Conservation (phyloP, 2,888 invertebrate genomes). For the Megamerina dolium region DNA sequence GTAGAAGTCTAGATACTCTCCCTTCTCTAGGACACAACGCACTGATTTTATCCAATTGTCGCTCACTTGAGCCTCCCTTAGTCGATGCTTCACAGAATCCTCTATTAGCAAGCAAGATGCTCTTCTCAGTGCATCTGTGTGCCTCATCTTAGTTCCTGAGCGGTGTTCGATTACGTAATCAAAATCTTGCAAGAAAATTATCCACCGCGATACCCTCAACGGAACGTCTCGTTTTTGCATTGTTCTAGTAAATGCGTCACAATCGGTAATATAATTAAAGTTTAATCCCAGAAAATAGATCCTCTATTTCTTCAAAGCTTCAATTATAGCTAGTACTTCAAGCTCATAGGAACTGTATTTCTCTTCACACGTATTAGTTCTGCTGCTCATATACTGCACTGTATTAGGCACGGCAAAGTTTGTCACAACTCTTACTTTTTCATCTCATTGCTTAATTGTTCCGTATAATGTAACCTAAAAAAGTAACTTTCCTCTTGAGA, state of each 20-base stretch:
- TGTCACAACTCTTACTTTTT: too few species aligned
- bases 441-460: too few species aligned
- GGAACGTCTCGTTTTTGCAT: slow-evolving; percentile 17
- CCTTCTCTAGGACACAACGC: background rate
- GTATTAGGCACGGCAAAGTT: slow-evolving; percentile 15
- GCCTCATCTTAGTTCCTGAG: too few species aligned
- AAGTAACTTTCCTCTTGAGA: slow-evolving; percentile 11
- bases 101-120: too few species aligned
- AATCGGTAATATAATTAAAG: slow-evolving; percentile 14
- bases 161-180: too few species aligned
- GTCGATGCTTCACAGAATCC: slow-evolving; percentile 1
- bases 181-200: slow-evolving; percentile 19
- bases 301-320: too few species aligned
- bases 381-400: slow-evolving; percentile 17
- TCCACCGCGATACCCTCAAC: slow-evolving; percentile 21
- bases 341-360: too few species aligned
- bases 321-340: too few species aligned
- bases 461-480: slow-evolving; percentile 20
- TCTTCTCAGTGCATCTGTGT: too few species aligned
- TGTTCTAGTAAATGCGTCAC: slow-evolving; percentile 17
- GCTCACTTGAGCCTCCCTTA: slow-evolving; percentile 11
- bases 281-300: too few species aligned
- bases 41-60: slow-evolving; percentile 3
- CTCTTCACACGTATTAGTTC: slow-evolving; percentile 11
- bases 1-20: background rate